Percentiles rank a stretch among this genome's conserved stretches.
These are phyloP conservation scores for Hypsibius dujardini DNA, from an alignment of 1,140 invertebrate genomes.

Conservation along the genomic window DNA sequence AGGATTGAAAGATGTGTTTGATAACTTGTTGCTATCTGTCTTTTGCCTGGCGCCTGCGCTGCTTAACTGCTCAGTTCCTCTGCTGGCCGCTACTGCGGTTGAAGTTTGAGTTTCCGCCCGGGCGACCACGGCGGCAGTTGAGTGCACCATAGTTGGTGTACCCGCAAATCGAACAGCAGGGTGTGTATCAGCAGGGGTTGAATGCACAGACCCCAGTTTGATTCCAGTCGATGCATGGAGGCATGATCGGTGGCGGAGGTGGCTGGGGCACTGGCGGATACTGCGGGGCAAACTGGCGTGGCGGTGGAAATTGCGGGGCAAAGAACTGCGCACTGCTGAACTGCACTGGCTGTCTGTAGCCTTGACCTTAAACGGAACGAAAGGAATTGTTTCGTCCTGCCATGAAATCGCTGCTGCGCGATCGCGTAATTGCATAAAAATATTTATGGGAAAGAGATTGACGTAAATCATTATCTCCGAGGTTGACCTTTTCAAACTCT, in stretches of 20 bases:
- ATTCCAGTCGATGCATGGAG: not conserved
- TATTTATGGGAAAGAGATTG: not conserved
- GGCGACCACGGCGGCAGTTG: no score
- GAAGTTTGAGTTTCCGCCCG: not conserved
- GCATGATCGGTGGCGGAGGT: not conserved
- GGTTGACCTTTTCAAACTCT: not conserved
- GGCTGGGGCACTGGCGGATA: not conserved
- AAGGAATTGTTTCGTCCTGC: not conserved
- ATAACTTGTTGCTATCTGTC: no score
- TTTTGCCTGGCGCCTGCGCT: not conserved
- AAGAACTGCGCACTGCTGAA: not conserved
- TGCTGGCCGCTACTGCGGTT: not conserved
- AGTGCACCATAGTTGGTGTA: no score
- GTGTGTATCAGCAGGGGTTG: not conserved
- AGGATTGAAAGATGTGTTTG: no score
- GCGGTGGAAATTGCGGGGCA: not conserved
- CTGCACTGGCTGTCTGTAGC: not conserved
- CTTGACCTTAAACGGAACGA: not conserved
- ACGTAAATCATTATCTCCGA: not conserved
- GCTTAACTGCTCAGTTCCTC: not conserved
- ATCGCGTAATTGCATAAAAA: not conserved
- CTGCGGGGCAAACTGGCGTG: not conserved
- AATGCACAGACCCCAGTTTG: not conserved
- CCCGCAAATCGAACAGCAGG: no score
- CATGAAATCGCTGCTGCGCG: not conserved